Percentiles rank a stretch among this genome's conserved stretches.
Evolutionary conservation across 2,888 invertebrate genomes (phyloP).

Genomic region (Phyllotreta cruciferae): DNA sequence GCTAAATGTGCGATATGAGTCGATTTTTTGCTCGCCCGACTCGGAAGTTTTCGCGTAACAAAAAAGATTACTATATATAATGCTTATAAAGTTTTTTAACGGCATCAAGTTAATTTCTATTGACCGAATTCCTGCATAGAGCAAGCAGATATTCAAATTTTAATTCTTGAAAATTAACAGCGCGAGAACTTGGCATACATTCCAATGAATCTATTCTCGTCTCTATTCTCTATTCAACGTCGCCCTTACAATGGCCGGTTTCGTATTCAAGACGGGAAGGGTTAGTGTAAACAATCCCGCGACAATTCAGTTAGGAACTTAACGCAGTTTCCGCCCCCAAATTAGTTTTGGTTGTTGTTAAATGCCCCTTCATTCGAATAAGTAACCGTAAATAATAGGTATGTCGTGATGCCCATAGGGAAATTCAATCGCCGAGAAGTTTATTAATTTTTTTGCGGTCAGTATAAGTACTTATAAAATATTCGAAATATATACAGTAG

Average conservation of each 20-base stretch:
- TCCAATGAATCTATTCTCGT: slow-evolving; percentile 7
- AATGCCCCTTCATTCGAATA: slow-evolving; percentile 10
- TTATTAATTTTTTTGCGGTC: too few relatives aligned
- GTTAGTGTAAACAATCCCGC: slow-evolving; percentile 25
- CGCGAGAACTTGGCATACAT: not conserved
- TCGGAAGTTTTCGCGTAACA: not conserved
- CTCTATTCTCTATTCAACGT: slow-evolving; percentile 15
- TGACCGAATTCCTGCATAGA: too few relatives aligned
- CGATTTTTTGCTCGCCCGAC: slow-evolving; percentile 9
- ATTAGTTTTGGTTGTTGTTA: slow-evolving; percentile 22
- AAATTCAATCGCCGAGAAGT: too few relatives aligned
- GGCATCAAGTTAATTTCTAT: too few relatives aligned
- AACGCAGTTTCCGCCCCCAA: slow-evolving; percentile 17
- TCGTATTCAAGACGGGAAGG: slow-evolving; percentile 25
- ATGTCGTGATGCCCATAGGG: too few relatives aligned
- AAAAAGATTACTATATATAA: slow-evolving; percentile 8
- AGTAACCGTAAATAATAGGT: not conserved
- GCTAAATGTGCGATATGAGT: slow-evolving; percentile 16
- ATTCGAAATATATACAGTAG: too few relatives aligned
- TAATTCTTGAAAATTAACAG: slow-evolving; percentile 10
- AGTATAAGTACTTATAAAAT: too few relatives aligned
- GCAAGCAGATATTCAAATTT: not conserved
- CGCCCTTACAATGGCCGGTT: not conserved
- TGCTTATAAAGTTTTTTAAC: too few relatives aligned
- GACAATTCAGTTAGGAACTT: slow-evolving; percentile 27